Evolutionary conservation across 2,797 vertebrate genomes (phyloP), one percentile per base, ranked within the genome.

Genomic region (Falco columbarius): DNA sequence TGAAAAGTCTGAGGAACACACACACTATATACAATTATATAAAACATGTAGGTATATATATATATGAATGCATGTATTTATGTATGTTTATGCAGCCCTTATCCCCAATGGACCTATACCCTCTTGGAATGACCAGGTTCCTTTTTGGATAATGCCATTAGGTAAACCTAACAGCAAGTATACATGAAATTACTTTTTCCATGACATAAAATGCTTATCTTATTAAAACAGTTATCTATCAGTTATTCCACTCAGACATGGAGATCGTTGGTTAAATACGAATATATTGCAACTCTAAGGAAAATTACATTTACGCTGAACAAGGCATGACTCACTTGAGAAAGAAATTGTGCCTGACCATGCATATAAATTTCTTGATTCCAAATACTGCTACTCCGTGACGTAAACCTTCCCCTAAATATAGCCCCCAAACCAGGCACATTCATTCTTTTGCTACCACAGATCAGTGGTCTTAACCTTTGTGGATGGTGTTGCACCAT

Each of bases 321-420:
- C 71, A 58, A 51, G 46, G 19, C 61, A 92, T 96, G 92, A 97
- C 71, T 95, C 94, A 91, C 14, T 80, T 6, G 2, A 85, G 71
- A 93, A 93, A 94, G 66, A 82, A 89, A 85, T 62, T 71, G 74
- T 91, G 86, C 77, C 77, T 96, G 88, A 77, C 38, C 67, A 82
- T 47, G 94, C 94, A 92, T 94, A 94, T 23, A 85, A 95, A 92
- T 47, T 80, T 23, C 77, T 77, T 84, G 26, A 92, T 82, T 92
- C 74, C 61, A 81, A 93, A 63, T n/a, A 58, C 10, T 80, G 58
- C 46, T 80, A 36, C 56, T 58, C 63, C 23, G 23, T 86, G 77
- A 96, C 3, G 23, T 68, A 95, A 95, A 73, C 19, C 40, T 82
- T 56, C 26, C 23, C 26, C 76, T 80, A 93, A 94, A 93, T 32